Evolutionary conservation across 2,888 invertebrate genomes (phyloP), one percentile per base, ranked within the genome.

Genomic region (Stenolophus ochropezus): DNA sequence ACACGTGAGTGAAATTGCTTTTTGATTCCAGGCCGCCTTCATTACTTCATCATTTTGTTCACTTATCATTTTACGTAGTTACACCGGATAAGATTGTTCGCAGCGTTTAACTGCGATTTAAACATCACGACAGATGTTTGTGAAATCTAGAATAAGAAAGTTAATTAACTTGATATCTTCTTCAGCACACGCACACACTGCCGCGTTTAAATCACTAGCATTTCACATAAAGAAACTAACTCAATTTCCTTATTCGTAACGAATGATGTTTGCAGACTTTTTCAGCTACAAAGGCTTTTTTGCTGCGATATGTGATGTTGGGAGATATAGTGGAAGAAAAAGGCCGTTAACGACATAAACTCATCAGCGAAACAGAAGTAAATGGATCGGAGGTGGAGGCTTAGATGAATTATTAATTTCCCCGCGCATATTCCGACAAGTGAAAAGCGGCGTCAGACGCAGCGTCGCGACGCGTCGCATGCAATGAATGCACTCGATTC

Each of bases 361-460:
- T 56, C 56, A 65, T 33, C 65, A 65, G 65, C 27, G 33, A 65
- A 65, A 65, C 27, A 25, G 33, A 27, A 65, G 16, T 65, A 65
- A 65, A 65, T 65, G 33, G 33, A 65, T 65, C 14, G 33, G 1
- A 27, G 53, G 14, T 20, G 16, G 11, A 51, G 76, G 58, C 56
- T 56, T 76, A 58, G 76, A 58, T 76, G 76, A 76, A 76, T 76
- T 76, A 76, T 76, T 76, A 76, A 76, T 76, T 76, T 53, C 27
- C 58, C 33, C 16, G 4, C 11, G 27, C 65, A 69, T 69, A 69
- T 69, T 69, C 33, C 42, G 20, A 56, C 27, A 58, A 76, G 76
- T 58, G 76, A 75, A 75, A 75, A 69, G 65, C 61, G 11, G 33
- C 58, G 76, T 76, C 53, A 56, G 18, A 18, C 58, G 76, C 76